Evolutionary conservation across 1,140 invertebrate species (phyloP), one percentile per base, ranked within the genome.

Genomic region (Solenopsis invicta): DNA sequence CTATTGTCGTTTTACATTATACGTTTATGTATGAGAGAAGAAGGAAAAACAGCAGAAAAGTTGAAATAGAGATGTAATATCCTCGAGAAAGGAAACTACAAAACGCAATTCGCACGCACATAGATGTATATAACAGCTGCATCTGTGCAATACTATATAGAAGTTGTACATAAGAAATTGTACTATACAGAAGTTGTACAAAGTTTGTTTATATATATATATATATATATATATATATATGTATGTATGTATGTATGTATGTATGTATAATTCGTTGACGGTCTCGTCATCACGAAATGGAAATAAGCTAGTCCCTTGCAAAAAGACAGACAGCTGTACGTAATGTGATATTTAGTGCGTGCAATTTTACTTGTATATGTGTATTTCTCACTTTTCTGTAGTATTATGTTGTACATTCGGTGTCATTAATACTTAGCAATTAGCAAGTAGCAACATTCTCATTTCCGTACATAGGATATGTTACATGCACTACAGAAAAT

Each of bases 291-390:
- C 45, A 72, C 13, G 45, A 80, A 62, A 85, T 69, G 78, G 71
- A 86, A 90, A 86, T 93, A 93, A 93, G 92, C 94, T 94, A 94
- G 94, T 94, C 94, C 90, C 87, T 92, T 77, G 84, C 89, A 86
- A 88, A 88, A 87, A 91, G 93, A 86, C 90, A 89, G 89, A 92
- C 89, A 92, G 91, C 91, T 92, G 90, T 94, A 94, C 89, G 93
- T 88, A 93, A 94, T 94, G 93, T 94, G 94, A 94, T 94, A 94
- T 94, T 91, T 90, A 85, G 64, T 71, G 61, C 48, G 87, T 85
- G 76, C 87, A 52, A 50, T 56, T 64, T 72, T 89, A 89, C 56
- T 85, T 87, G 74, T 66, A 75, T 50, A 41, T 41, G n/a, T n/a
- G n/a, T n/a, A 41, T 41, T 0, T 41, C 41, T 41, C 41, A 41